Percentiles rank a stretch among this genome's conserved stretches.
Conservation (phyloP, 2,888 invertebrate species). For the Pediacus dermestoides region DNA sequence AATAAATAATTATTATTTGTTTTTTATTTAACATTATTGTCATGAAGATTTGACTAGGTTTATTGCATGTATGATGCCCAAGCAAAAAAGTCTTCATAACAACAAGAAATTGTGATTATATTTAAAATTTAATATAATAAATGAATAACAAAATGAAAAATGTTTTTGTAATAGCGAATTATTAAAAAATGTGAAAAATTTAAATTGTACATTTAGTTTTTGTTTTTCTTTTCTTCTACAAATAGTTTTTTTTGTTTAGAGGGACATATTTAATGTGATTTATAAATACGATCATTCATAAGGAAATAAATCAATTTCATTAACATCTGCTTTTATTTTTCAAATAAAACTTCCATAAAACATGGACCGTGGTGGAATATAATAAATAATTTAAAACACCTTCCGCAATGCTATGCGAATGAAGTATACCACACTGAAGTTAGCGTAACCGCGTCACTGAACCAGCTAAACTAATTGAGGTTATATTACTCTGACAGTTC, state of each 20-base stretch:
- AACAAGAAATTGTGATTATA: slow-evolving; percentile 51
- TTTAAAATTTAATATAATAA: slow-evolving; percentile 49
- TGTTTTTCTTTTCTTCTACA: slow-evolving; percentile 39
- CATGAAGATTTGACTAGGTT: too few species aligned
- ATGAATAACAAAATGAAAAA: slow-evolving; percentile 47
- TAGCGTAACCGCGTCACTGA: too few species aligned
- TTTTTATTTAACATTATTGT: too few species aligned
- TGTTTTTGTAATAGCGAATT: slow-evolving; percentile 38
- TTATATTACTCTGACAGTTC: too few species aligned
- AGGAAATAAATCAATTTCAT: slow-evolving; percentile 46
- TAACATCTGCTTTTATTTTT: slow-evolving; percentile 19
- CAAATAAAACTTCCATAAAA: too few species aligned
- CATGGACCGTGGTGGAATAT: too few species aligned
- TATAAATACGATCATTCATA: slow-evolving; percentile 41
- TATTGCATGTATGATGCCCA: slow-evolving; percentile 46
- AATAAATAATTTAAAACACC: too few species aligned
- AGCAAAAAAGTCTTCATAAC: slow-evolving; percentile 49
- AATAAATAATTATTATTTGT: background rate
- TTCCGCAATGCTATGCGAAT: too few species aligned
- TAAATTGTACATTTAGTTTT: slow-evolving; percentile 26
- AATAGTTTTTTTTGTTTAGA: slow-evolving; percentile 41
- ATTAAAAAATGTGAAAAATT: slow-evolving; percentile 13
- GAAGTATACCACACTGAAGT: too few species aligned
- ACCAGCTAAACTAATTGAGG: too few species aligned
- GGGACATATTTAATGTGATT: slow-evolving; percentile 47